Evolutionary conservation across 2,797 vertebrate genomes (phyloP), one percentile per base, ranked within the genome.

Genomic region (Xyrichtys novacula): DNA sequence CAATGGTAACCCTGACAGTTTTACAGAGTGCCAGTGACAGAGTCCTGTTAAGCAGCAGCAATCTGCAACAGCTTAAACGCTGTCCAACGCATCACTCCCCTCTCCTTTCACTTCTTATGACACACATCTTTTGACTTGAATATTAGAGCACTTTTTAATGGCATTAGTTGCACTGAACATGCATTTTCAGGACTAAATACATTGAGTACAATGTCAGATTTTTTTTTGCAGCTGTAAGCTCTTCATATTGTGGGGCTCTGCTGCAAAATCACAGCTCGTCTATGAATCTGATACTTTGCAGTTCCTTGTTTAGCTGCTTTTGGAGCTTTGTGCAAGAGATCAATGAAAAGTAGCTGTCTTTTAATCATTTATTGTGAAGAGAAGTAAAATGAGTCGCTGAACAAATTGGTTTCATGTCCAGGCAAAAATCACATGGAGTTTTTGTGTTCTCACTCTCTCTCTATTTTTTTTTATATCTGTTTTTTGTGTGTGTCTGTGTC

Each of bases 1-100:
- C 87, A 89, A 88, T 85, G 78, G 87, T 89, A 91, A 90, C 85
- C 80, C 91, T 91, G 89, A 93, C 90, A 90, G 80, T 89, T 91
- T 86, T 81, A 87, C 91, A 87, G 88, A 87, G 85, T 86, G 85
- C 76, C 73, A 87, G 78, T 90, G 89, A 91, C 90, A 89, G 76
- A 89, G 81, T 77, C 81, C 87, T 85, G 88, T 78, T 89, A 78
- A 83, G 85, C 77, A 84, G 86, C 79, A 76, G 80, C 73, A 60
- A 80, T 44, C 70, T 52, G 81, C 83, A 74, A 71, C 78, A 80
- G 84, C 78, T 87, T 75, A 76, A 49, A 85, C 39, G 59, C 80
- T 29, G 73, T 25, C 58, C 76, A 23, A 58, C 28, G 32, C 75
- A 53, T 72, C 71, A 29, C 53, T 46, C 65, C 55, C 69, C 78